These are phyloP conservation scores for Apodemus agrarius DNA, from an alignment of 2,797 vertebrate genomes.

Conservation along the genomic window DNA sequence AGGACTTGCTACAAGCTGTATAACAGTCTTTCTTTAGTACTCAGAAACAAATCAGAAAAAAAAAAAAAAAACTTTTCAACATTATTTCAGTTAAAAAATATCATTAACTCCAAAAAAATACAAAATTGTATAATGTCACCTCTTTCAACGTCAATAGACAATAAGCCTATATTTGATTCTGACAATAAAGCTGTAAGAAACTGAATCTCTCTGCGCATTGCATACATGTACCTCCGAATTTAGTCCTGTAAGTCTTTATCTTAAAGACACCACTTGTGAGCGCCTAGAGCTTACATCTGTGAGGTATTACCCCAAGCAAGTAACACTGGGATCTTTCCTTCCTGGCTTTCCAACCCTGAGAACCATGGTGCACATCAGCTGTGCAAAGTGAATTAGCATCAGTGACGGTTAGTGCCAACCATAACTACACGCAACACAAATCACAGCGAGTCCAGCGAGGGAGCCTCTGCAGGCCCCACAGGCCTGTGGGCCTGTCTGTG, in stretches of 20 bases:
- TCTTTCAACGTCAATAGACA: neutral
- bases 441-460: neutral
- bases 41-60: slow-evolving; percentile 49
- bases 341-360: neutral
- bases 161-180: neutral
- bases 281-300: neutral
- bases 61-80: slow-evolving; percentile 11
- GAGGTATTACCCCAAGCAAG: slow-evolving; percentile 39
- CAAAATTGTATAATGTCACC: slow-evolving; percentile 19
- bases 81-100: slow-evolving; percentile 51
- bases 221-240: neutral
- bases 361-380: neutral
- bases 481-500: too few relatives aligned
- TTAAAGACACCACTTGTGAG: slow-evolving; percentile 42
- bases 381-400: neutral
- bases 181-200: slow-evolving; percentile 46
- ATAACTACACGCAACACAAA: neutral
- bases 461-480: neutral
- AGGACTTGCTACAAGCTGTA: slow-evolving; percentile 26
- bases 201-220: slow-evolving; percentile 24
- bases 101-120: slow-evolving; percentile 50
- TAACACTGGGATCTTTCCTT: neutral
- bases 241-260: slow-evolving; percentile 37
- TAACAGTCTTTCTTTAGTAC: neutral
- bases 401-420: neutral